Conservation (phyloP, 2,113 vertebrate genomes). For the Azemiops feae region DNA sequence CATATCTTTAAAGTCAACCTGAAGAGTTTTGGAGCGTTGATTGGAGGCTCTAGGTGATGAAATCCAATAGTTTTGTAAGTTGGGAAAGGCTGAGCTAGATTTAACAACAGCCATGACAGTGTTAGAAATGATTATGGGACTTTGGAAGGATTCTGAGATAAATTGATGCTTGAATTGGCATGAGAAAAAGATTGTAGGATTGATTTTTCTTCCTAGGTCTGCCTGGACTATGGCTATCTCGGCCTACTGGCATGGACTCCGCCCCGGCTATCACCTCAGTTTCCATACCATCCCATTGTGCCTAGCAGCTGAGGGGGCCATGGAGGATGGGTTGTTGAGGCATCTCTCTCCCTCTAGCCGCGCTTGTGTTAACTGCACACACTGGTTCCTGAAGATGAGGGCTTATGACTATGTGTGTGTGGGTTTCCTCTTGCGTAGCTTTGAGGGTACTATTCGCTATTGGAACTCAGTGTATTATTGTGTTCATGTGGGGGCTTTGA, state of each 20-base stretch:
- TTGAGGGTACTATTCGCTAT: conserved; percentile 77
- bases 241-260: conserved; percentile 91
- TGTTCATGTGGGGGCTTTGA: conserved; percentile 74
- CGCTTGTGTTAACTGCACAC: conserved; percentile 79
- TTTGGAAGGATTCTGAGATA: background rate
- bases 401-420: conserved; percentile 94
- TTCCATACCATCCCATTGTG: conserved; percentile 91
- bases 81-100: background rate
- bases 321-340: conserved; percentile 75
- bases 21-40: background rate
- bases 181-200: fast-evolving
- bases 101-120: background rate
- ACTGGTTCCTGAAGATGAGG: conserved; percentile 93
- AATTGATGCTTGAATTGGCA: background rate
- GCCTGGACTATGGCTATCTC: conserved; percentile 94
- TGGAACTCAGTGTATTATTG: conserved; percentile 83
- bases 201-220: conserved; percentile 66
- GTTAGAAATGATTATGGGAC: background rate
- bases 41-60: background rate
- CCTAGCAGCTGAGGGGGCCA: conserved; percentile 78
- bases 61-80: background rate
- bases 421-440: conserved; percentile 85
- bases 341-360: conserved; percentile 72
- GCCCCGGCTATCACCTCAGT: conserved; percentile 87
- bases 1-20: background rate